These are phyloP conservation scores for Halictus ligatus DNA, from an alignment of 2,888 invertebrate genomes.

Conservation along the genomic window DNA sequence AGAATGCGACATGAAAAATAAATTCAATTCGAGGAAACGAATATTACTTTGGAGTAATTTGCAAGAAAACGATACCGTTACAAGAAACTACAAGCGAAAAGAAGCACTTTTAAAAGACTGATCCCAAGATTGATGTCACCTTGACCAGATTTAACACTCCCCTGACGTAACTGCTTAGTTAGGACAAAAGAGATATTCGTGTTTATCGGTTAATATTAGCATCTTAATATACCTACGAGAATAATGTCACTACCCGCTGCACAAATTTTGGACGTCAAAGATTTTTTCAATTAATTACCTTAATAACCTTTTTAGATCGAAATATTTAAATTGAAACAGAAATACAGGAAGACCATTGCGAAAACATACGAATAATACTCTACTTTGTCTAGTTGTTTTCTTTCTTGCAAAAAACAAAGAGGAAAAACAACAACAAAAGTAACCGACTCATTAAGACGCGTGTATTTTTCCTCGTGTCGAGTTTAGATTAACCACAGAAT, in stretches of 20 bases:
- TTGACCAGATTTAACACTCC: conserved; percentile 62
- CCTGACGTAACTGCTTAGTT: conserved; percentile 57
- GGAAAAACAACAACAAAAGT: no score
- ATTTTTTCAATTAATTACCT: not conserved
- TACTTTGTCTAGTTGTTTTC: not conserved
- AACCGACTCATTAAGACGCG: no score
- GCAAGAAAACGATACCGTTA: not conserved
- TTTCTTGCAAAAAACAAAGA: not conserved
- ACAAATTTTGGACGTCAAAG: not conserved
- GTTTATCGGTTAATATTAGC: conserved; percentile 57
- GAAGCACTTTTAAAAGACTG: conserved; percentile 17
- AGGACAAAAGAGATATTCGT: conserved; percentile 53
- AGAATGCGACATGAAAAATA: not conserved
- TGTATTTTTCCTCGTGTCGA: no score
- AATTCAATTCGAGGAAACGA: not conserved
- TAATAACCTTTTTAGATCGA: not conserved
- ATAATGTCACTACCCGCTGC: not conserved
- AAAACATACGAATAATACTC: not conserved
- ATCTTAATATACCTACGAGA: conserved; percentile 11
- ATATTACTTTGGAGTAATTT: no score
- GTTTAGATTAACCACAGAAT: not conserved
- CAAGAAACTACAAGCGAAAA: not conserved
- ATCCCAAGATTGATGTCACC: conserved; percentile 52
- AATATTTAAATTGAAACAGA: not conserved
- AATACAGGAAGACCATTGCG: not conserved